Base-by-base conservation (phyloP, 2,797 vertebrate species). In the Clamator glandarius region DNA sequence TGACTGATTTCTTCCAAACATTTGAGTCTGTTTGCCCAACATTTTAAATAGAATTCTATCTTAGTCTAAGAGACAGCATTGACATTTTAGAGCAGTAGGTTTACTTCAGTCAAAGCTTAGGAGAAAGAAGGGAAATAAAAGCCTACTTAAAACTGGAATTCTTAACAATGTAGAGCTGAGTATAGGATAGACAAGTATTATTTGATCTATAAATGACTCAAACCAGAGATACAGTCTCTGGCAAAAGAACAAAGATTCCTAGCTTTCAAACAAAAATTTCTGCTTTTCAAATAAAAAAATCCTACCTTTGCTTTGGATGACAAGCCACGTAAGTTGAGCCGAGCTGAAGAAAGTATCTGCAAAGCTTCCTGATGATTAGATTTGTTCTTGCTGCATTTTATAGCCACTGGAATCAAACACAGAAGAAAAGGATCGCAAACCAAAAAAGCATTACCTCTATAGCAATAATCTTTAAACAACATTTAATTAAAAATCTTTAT, bases 291-390 rank as follows among this genome's bases (percentile, higher is more conserved):
- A 70, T 73, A 61, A 28, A 39, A 36, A 66, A 66, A 24, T 82
- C 97, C 96, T 95, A 99, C 99, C 99, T 99, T 99, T 59, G 99
- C 99, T 98, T 99, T 99, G 79, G 98, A 97, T 63, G 95, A 96
- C 90, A 99, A 97, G 77, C 98, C 98, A 82, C 97, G 98, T 84
- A 99, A 98, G 74, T 98, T 98, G 95, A 99, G 99, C 23, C 99
- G 99, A 90, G 98, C 97, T 42, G 99, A 99, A 72, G 99, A 99
- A 76, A 99, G 98, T 84, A 98, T 96, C 96, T 98, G 99, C 20
- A 99, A 93, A 87, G 98, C 98, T 96, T 99, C 99, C 88, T 98
- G 96, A 50, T 96, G 96, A 90, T 97, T 98, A 20, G 84, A 93
- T 95, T 98, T 99, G 87, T 54, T 98, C 96, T 98, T 97, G 95